Evolutionary conservation across 2,797 vertebrate species (phyloP).

Genomic region (Sebastes aleutianus): DNA sequence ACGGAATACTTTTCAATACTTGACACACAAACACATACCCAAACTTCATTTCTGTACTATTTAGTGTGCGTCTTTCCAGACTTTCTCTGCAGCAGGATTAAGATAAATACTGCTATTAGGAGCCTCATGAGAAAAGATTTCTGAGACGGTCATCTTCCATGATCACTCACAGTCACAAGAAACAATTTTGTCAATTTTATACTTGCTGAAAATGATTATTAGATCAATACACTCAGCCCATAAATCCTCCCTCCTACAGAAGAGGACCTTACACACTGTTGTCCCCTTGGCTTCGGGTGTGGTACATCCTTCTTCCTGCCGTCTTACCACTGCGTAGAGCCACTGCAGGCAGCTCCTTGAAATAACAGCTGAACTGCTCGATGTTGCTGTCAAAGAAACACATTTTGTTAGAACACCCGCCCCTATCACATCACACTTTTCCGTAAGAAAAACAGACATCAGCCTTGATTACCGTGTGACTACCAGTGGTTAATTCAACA

Average conservation of each 20-base stretch:
- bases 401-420: background rate
- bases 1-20: background rate
- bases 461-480: too few species aligned
- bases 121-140: background rate
- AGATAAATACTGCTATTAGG: background rate
- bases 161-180: background rate
- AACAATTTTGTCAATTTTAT: background rate
- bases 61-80: too few species aligned
- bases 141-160: background rate
- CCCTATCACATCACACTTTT: too few species aligned
- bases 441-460: too few species aligned
- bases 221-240: slow-evolving; percentile 25
- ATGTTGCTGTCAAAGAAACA: slow-evolving; percentile 88
- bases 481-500: too few species aligned
- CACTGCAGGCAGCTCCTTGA: slow-evolving; percentile 96
- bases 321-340: slow-evolving; percentile 97
- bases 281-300: slow-evolving; percentile 98
- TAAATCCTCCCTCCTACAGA: slow-evolving; percentile 45
- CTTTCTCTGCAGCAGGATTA: background rate
- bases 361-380: slow-evolving; percentile 97
- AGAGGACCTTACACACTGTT: slow-evolving; percentile 92
- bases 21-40: background rate
- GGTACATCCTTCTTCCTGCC: slow-evolving; percentile 94
- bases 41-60: background rate
- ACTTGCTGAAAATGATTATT: background rate